Evolutionary conservation across 1,140 invertebrate genomes (phyloP).

Genomic region (Listronotus bonariensis): DNA sequence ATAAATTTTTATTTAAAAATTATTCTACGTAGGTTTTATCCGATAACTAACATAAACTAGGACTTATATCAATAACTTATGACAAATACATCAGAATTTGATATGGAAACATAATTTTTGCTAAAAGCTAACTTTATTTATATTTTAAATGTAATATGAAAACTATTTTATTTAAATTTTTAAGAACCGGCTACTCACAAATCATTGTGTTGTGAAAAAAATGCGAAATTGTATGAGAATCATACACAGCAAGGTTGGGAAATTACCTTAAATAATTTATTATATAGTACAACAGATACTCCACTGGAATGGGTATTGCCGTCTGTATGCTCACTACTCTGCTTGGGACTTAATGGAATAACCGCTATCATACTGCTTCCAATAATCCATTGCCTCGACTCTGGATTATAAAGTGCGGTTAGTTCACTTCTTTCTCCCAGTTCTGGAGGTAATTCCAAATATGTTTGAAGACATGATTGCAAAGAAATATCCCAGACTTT

Average conservation of each 20-base stretch:
- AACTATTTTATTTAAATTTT: no score
- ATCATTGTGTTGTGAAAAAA: no score
- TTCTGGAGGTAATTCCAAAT: conserved; percentile 63
- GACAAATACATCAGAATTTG: no score
- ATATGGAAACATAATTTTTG: no score
- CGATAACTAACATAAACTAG: no score
- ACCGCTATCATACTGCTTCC: conserved; percentile 64
- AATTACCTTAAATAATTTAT: conserved; percentile 66
- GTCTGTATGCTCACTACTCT: conserved; percentile 67
- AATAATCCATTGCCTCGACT: conserved; percentile 66
- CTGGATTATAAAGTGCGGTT: conserved; percentile 65
- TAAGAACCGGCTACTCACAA: no score
- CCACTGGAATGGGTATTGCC: conserved; percentile 68
- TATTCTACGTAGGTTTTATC: no score
- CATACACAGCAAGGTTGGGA: neutral
- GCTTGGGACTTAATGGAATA: conserved; percentile 64
- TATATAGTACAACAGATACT: conserved; percentile 69
- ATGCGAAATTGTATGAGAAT: conserved; percentile 4
- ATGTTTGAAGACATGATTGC: conserved; percentile 68
- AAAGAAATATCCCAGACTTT: conserved; percentile 71
- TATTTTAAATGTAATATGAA: no score
- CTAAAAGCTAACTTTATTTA: no score
- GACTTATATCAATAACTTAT: no score
- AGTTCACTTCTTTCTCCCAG: conserved; percentile 64
- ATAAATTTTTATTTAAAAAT: no score